Evolutionary conservation across 2,113 vertebrate species (phyloP).

Genomic region (Halichoerus grypus): DNA sequence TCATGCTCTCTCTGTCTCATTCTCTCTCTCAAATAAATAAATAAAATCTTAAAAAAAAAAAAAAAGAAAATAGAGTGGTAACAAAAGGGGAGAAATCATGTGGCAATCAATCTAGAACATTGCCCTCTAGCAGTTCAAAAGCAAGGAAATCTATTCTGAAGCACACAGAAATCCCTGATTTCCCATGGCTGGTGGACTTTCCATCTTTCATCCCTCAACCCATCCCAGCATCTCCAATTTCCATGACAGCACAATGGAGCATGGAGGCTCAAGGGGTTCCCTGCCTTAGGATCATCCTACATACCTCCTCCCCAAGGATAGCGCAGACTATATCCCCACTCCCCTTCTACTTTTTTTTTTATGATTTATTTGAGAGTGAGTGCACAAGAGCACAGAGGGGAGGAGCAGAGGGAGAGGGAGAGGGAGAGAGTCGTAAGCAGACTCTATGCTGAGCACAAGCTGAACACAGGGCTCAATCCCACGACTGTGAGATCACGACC

Average conservation of each 20-base stretch:
- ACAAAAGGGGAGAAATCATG: background rate
- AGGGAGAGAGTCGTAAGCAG: background rate
- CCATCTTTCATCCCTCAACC: background rate
- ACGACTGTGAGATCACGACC: background rate
- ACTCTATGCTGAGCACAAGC: background rate
- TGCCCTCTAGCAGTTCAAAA: constrained; percentile 7
- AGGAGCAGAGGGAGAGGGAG: background rate
- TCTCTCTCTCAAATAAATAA: too few species aligned
- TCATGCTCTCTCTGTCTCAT: too few species aligned
- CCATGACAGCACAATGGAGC: background rate
- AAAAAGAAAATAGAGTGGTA: background rate
- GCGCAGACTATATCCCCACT: background rate
- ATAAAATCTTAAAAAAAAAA: too few species aligned
- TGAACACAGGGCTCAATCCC: background rate
- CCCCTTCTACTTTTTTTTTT: background rate
- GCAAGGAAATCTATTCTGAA: background rate
- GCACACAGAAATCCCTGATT: background rate
- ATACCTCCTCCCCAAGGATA: background rate
- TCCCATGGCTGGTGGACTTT: background rate
- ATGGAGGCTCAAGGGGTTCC: background rate
- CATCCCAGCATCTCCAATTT: background rate
- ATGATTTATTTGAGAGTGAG: background rate
- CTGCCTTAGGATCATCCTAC: background rate
- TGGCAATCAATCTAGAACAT: background rate
- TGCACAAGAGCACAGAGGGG: background rate